Percentiles rank a stretch among this genome's conserved stretches.
phyloP scores from a whole-genome alignment of 2,113 vertebrate species.

The Vulpes ferrilata region DNA sequence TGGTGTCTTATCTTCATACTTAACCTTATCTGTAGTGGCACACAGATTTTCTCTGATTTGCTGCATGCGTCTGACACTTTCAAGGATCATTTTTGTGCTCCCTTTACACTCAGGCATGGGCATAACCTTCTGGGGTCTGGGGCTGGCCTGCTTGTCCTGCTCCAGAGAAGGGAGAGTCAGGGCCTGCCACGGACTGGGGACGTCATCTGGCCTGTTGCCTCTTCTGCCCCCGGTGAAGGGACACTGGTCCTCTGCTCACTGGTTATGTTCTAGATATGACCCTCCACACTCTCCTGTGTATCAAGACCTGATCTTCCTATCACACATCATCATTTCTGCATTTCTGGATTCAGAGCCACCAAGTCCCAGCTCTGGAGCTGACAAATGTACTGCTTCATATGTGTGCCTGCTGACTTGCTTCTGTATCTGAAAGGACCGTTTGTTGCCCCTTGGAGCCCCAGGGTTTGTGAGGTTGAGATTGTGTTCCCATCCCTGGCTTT shows the following conservation, averaged over 20 bases:
- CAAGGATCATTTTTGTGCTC: not conserved
- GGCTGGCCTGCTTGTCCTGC: not conserved
- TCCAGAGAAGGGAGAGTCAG: not conserved
- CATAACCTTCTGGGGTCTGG: not conserved
- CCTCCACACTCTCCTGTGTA: not conserved
- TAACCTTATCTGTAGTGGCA: not conserved
- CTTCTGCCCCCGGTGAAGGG: not conserved
- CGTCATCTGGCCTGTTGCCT: not conserved
- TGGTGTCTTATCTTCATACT: not conserved
- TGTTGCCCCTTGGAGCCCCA: not conserved
- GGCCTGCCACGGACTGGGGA: rapidly evolving
- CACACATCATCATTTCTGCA: not conserved
- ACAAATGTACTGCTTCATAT: not conserved
- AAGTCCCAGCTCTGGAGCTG: not conserved
- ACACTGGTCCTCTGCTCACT: not conserved
- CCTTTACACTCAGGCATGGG: not conserved
- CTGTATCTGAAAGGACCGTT: not conserved
- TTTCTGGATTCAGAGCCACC: constrained; percentile 2
- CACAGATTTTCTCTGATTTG: not conserved
- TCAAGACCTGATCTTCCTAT: not conserved
- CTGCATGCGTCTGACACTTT: not conserved
- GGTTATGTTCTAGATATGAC: not conserved
- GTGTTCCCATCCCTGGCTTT: not conserved
- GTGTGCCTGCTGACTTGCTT: not conserved
- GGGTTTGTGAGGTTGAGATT: not conserved